A percentile compares a stretch with the other conserved stretches of the same genome.
Evolutionary conservation across 1,140 invertebrate genomes (phyloP).

Genomic region (Micrasema longulum): DNA sequence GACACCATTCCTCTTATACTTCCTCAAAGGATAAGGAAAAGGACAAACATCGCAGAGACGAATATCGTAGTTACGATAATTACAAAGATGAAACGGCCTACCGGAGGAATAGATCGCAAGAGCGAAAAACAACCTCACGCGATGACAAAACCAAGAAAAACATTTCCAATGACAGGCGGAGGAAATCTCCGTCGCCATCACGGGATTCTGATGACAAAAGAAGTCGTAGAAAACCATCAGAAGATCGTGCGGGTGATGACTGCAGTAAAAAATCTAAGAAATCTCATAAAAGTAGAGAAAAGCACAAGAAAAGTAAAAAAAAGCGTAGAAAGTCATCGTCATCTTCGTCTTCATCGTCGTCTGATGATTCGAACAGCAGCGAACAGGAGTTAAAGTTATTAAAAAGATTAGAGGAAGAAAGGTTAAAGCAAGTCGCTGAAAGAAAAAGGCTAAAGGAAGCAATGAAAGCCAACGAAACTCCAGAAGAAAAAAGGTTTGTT

Average conservation of each 20-base stretch:
- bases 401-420: constrained; percentile 78
- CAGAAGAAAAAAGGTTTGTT: constrained; percentile 85
- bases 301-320: constrained; percentile 61
- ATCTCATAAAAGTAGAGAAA: constrained; percentile 53
- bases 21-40: too few relatives aligned
- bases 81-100: constrained; percentile 9
- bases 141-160: constrained; percentile 3
- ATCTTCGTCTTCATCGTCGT: constrained; percentile 55
- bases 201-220: neutral
- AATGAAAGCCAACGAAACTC: constrained; percentile 91
- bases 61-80: constrained; percentile 15
- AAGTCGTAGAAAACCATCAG: neutral
- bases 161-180: constrained; percentile 22
- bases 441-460: constrained; percentile 82
- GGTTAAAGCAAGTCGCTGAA: constrained; percentile 74
- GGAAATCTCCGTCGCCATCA: constrained; percentile 3
- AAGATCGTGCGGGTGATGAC: constrained; percentile 10
- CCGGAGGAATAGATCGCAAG: constrained; percentile 1
- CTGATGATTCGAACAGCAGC: constrained; percentile 62
- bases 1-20: constrained; percentile 17
- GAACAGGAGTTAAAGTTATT: constrained; percentile 76
- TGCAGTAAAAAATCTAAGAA: constrained; percentile 47
- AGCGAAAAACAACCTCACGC: neutral
- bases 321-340: constrained; percentile 57
- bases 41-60: constrained; percentile 17